Evolutionary conservation across 2,113 vertebrate species (phyloP).

Genomic region (Cyprinodon tularosa): DNA sequence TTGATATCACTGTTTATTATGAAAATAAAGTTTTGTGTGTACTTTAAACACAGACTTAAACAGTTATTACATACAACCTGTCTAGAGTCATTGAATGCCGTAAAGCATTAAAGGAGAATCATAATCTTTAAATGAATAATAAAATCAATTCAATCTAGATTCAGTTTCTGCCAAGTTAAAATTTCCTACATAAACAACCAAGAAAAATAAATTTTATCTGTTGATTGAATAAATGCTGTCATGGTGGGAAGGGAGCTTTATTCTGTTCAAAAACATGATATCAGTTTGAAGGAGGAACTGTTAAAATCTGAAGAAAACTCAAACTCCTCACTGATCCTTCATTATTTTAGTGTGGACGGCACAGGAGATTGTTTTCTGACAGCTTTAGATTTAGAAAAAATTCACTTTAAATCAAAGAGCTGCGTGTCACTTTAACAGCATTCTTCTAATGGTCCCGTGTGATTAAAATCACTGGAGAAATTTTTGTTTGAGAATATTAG

Average conservation of each 20-base stretch:
- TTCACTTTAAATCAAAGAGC: not conserved
- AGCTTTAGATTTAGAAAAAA: not conserved
- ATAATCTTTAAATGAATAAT: not conserved
- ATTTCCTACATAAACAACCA: not conserved
- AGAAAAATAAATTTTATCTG: not conserved
- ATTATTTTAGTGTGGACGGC: not conserved
- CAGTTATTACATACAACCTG: not conserved
- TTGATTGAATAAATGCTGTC: not conserved
- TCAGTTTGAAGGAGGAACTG: not conserved
- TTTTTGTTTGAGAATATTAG: not conserved
- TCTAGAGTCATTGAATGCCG: not conserved
- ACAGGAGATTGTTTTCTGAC: not conserved
- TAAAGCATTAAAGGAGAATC: not conserved
- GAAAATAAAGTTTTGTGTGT: constrained; percentile 36
- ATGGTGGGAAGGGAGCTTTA: too few species aligned
- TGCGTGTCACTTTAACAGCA: not conserved
- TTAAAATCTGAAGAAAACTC: not conserved
- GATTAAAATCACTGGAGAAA: not conserved
- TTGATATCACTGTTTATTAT: constrained; percentile 44
- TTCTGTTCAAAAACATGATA: not conserved
- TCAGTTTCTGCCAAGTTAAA: not conserved
- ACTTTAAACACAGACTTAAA: constrained; percentile 21
- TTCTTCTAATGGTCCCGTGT: not conserved
- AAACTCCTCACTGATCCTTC: not conserved
- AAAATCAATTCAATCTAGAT: not conserved